Base-by-base conservation (phyloP, 2,888 invertebrate species). In the Parochlus steinenii region DNA sequence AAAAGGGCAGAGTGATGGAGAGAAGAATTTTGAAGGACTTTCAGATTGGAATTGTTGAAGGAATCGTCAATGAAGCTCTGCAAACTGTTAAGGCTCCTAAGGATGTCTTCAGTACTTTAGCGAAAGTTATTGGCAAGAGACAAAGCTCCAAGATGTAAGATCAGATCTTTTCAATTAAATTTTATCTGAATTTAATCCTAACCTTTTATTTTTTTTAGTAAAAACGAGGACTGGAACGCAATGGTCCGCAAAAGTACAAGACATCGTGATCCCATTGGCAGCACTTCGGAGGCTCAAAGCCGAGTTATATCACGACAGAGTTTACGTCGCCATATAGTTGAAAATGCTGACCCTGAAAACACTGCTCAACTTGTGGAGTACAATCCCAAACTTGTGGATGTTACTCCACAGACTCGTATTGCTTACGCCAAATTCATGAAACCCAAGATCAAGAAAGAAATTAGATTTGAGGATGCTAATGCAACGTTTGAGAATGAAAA, bases 341-440 rank as follows among this genome's bases (percentile, higher is more conserved):
- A 79, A 28, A 67, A 73, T 40, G 73, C 77, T 10, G 59, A 67
- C 26, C 60, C 65, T 11, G 64, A 65, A 26, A 78, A 82, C 49
- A 77, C 79, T 3, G 70, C 74, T 39, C 74, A 75, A 48, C 55
- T 86, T 40, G 60, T 49, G 72, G 79, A 80, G 55, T 85, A 74
- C 56, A 86, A 86, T 61, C 85, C 85, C 0, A 77, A 75, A 44
- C 59, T 86, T 20, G 69, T 73, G 3, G 69, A 69, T 1, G 74
- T 83, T 2, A 73, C 82, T 2, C 77, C 79, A 2, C 74, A 75
- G 2, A 80, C 85, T 1, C 65, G 85, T 45, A 72, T 85, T 11
- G 86, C 86, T 0, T 86, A 86, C 47, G 83, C 82, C 34, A 86
- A 85, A 56, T 87, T 86, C 53, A 86, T 86, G 74, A 71, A 73